phyloP scores from a whole-genome alignment of 2,888 invertebrate species.

The Isotomurus palustris region DNA sequence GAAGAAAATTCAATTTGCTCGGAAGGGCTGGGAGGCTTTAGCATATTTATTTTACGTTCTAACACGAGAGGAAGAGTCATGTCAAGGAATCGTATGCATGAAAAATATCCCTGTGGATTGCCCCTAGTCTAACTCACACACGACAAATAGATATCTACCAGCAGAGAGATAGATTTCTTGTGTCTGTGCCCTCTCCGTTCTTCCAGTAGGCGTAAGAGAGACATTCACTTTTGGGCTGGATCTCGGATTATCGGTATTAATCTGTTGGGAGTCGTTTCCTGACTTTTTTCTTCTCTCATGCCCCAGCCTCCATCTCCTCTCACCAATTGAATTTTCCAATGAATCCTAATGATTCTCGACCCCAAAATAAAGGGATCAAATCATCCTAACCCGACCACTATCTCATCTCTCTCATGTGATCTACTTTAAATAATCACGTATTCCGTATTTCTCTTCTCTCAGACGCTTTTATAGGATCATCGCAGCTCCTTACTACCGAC shows the following conservation, averaged over 20 bases:
- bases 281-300: constrained; percentile 39
- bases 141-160: neutral
- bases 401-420: constrained; percentile 22
- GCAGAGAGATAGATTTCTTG: neutral
- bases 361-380: constrained; percentile 47
- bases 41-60: constrained; percentile 45
- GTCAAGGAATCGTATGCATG: constrained; percentile 47
- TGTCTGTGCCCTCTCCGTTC: neutral
- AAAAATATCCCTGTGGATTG: constrained; percentile 46
- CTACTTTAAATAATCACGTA: constrained; percentile 35
- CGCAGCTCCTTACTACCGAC: constrained; percentile 7
- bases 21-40: constrained; percentile 35
- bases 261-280: constrained; percentile 46
- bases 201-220: too few species aligned
- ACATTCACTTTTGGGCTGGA: constrained; percentile 22
- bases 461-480: constrained; percentile 11
- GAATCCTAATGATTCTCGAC: constrained; percentile 47
- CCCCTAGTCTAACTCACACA: constrained; percentile 1
- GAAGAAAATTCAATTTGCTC: constrained; percentile 46
- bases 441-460: constrained; percentile 15
- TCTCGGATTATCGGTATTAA: constrained; percentile 45
- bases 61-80: constrained; percentile 13
- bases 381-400: constrained; percentile 45
- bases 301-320: constrained; percentile 31
- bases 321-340: constrained; percentile 47